These are phyloP conservation scores for Halichondria panicea DNA, from an alignment of 37 sponge, comb jelly and placozoan species.

Conservation along the genomic window DNA sequence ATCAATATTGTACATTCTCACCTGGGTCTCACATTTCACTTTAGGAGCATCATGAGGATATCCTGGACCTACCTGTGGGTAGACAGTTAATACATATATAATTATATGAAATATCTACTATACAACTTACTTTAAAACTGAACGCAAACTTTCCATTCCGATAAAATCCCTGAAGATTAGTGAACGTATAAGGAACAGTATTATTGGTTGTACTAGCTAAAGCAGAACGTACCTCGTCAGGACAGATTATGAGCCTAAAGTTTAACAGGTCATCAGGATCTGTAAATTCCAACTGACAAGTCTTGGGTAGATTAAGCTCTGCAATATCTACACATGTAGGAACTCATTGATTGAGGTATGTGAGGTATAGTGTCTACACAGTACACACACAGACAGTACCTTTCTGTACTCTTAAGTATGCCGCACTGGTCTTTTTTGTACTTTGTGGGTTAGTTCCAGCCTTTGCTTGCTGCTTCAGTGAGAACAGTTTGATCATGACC, in stretches of 20 bases:
- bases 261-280: conserved; percentile 92
- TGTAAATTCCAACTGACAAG: conserved; percentile 89
- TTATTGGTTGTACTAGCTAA: too few species aligned
- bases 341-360: background rate
- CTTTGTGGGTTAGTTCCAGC: conserved; percentile 59
- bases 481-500: conserved; percentile 85
- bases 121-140: conserved; percentile 73
- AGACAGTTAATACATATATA: background rate
- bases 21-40: conserved; percentile 96
- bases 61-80: conserved; percentile 72
- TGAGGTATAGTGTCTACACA: background rate
- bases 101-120: background rate
- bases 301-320: conserved; percentile 89
- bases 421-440: conserved; percentile 64
- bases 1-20: conserved; percentile 12
- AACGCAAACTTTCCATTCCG: conserved; percentile 89
- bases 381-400: conserved; percentile 32
- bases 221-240: conserved; percentile 89
- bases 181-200: background rate
- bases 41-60: conserved; percentile 98
- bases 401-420: conserved; percentile 80
- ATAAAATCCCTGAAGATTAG: conserved; percentile 86
- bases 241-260: conserved; percentile 88
- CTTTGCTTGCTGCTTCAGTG: conserved; percentile 82
- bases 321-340: conserved; percentile 66